Conservation (phyloP, 2,888 invertebrate species). For the Nesidiocoris tenuis region DNA sequence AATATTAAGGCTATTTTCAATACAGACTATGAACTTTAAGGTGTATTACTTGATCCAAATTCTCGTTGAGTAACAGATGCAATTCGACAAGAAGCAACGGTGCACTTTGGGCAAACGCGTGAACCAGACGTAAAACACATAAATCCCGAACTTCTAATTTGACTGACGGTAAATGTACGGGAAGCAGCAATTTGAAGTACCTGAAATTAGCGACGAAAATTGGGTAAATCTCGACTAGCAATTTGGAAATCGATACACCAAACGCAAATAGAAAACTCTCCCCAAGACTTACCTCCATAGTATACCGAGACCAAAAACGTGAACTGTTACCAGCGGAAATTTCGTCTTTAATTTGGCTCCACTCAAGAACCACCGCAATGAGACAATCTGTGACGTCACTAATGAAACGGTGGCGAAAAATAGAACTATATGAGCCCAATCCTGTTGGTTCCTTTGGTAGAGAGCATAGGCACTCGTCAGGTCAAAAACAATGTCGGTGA, state of each 20-base stretch:
- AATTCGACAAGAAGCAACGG: constrained; percentile 72
- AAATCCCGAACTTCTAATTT: constrained; percentile 75
- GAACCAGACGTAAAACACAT: constrained; percentile 76
- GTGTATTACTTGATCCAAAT: constrained; percentile 26
- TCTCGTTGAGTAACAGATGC: constrained; percentile 33
- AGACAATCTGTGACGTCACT: constrained; percentile 39
- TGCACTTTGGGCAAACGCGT: constrained; percentile 84
- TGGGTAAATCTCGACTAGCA: no score
- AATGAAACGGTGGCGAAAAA: constrained; percentile 70
- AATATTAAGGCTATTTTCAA: no score
- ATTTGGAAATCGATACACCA: no score
- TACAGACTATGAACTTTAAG: no score
- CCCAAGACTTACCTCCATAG: constrained; percentile 62
- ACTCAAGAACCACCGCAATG: constrained; percentile 40
- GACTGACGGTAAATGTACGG: constrained; percentile 76
- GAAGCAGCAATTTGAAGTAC: constrained; percentile 80
- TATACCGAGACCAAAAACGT: constrained; percentile 69
- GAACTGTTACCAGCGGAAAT: constrained; percentile 53
- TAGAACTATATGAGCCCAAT: constrained; percentile 59
- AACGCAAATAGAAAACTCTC: no score
- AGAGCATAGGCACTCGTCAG: constrained; percentile 82
- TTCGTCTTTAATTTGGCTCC: constrained; percentile 41
- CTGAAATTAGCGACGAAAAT: constrained; percentile 2
- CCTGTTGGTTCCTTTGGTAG: constrained; percentile 65
- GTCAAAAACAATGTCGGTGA: constrained; percentile 88